Evolutionary conservation across 2,113 vertebrate genomes (phyloP), one percentile per base, ranked within the genome.

Genomic region (Aptenodytes forsteri): DNA sequence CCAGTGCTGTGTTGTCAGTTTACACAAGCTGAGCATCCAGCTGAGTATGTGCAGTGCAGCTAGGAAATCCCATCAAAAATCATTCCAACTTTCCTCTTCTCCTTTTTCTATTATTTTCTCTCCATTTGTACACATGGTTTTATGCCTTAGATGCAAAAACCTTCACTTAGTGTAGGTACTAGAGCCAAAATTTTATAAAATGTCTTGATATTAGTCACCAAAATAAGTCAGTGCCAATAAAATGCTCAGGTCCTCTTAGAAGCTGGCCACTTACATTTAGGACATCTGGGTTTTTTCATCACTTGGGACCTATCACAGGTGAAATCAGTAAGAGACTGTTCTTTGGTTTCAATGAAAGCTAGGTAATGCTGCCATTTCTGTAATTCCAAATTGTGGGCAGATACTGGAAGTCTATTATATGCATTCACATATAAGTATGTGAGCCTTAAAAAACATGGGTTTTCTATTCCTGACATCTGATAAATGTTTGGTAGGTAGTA

Each of bases 31-130:
- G 52, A 89, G 13, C 64, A 64, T 64, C 70, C 91, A 62, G 79
- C 75, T 59, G 66, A 73, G 30, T 75, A 34, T 87, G 25, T 83
- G 55, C 73, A 71, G 38, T 38, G 36, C 62, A 89, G 67, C 50
- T 83, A 92, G 76, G 77, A 96, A 91, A 97, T 76, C 77, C 73
- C 59, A 76, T 93, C 29, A 84, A 87, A 95, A 95, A 62, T 42
- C 13, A 9, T 88, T 89, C 76, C 80, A 81, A 9, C 21, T 93
- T 96, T 90, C 83, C 67, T 89, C 13, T 90, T 89, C 69, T 95
- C 65, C 47, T 95, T 95, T 89, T 85, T 59, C 55, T 73, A 67
- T 95, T 83, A 72, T 75, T 90, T 71, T 90, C 8, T 76, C 40
- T 87, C 77, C 34, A 54, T 69, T 69, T 81, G 18, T 71, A 67